phyloP scores from a whole-genome alignment of 2,888 invertebrate species.

The Salpingus planirostris region DNA sequence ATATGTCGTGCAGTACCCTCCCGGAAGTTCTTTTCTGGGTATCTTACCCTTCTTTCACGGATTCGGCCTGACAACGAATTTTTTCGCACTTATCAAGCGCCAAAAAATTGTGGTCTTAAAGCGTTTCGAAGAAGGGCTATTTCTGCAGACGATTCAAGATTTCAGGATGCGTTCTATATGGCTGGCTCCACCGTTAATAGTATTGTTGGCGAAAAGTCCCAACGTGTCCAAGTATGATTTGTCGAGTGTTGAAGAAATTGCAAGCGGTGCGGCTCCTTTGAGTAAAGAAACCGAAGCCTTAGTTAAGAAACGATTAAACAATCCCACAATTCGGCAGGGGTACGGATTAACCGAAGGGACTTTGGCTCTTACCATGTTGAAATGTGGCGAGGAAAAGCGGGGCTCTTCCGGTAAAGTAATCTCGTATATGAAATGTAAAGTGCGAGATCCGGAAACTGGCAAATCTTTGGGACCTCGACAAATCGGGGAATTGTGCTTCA shows the following conservation, averaged over 20 bases:
- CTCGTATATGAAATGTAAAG: slow-evolving; percentile 41
- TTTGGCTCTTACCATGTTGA: slow-evolving; percentile 43
- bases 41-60: slow-evolving; percentile 29
- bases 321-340: slow-evolving; percentile 54
- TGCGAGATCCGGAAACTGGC: slow-evolving; percentile 34
- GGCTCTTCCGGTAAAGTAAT: slow-evolving; percentile 57
- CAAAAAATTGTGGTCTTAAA: slow-evolving; percentile 21
- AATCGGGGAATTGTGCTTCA: slow-evolving; percentile 72
- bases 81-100: slow-evolving; percentile 17
- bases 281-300: slow-evolving; percentile 57
- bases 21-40: no score
- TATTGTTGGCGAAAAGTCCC: slow-evolving; percentile 74
- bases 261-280: slow-evolving; percentile 74
- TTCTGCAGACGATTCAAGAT: slow-evolving; percentile 60
- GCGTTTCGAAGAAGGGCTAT: slow-evolving; percentile 43
- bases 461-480: slow-evolving; percentile 50
- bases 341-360: slow-evolving; percentile 71
- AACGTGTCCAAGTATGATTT: slow-evolving; percentile 68
- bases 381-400: slow-evolving; percentile 37
- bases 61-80: slow-evolving; percentile 21
- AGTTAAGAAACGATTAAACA: slow-evolving; percentile 44
- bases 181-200: slow-evolving; percentile 75
- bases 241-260: slow-evolving; percentile 54
- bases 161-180: no score
- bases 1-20: no score